phyloP scores from a whole-genome alignment of 1,140 invertebrate genomes.

The Colletes gigas region DNA sequence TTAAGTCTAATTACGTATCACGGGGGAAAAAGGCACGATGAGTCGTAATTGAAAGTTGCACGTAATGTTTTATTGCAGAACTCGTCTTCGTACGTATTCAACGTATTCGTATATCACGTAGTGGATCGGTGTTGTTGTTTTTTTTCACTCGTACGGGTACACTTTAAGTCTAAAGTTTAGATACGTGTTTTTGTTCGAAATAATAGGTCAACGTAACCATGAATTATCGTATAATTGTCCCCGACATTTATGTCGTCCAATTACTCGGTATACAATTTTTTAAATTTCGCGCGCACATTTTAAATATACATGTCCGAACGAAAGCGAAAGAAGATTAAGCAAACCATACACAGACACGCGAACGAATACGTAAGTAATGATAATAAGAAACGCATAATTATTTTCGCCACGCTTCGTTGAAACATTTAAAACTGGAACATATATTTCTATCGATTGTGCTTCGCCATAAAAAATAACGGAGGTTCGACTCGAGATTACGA shows the following conservation, averaged over 20 bases:
- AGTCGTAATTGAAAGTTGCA: neutral
- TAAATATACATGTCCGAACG: neutral
- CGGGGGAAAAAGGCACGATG: neutral
- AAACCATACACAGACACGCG: neutral
- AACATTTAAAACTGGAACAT: too few relatives aligned
- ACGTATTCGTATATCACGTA: too few relatives aligned
- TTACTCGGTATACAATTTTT: neutral
- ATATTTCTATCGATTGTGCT: too few relatives aligned
- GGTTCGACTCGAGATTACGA: too few relatives aligned
- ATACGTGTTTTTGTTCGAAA: neutral
- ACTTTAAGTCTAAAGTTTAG: neutral
- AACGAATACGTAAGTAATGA: neutral
- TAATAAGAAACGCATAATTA: neutral
- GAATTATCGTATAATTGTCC: neutral
- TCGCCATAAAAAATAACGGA: too few relatives aligned
- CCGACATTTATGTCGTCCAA: neutral
- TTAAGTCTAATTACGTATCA: neutral
- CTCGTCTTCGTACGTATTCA: neutral
- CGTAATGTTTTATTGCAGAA: neutral
- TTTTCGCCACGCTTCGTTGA: neutral
- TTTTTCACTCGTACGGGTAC: neutral
- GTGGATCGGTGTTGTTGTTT: too few relatives aligned
- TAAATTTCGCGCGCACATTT: neutral
- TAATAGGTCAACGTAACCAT: neutral
- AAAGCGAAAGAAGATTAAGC: neutral